phyloP scores from a whole-genome alignment of 1,140 invertebrate species.

The Hylaeus volcanicus region DNA sequence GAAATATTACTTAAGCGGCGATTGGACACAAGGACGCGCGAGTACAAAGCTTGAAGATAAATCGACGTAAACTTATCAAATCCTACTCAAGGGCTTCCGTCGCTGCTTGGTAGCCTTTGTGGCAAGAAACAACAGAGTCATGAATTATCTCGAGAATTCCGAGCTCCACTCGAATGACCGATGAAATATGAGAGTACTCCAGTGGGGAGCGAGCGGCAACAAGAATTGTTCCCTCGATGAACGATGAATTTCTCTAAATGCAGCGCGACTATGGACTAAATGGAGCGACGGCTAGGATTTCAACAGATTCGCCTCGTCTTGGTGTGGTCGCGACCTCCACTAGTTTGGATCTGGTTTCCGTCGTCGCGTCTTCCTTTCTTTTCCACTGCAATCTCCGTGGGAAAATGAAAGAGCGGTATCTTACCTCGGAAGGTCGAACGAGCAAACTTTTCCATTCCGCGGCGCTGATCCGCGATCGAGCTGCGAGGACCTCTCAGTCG shows the following conservation, averaged over 20 bases:
- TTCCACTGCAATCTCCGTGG: constrained; percentile 51
- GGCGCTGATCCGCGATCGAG: constrained; percentile 47
- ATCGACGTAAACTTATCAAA: too few relatives aligned
- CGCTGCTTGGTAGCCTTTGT: too few relatives aligned
- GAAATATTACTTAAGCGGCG: too few relatives aligned
- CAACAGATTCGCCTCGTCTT: constrained; percentile 18
- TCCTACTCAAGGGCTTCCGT: too few relatives aligned
- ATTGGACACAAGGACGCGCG: too few relatives aligned
- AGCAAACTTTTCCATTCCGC: constrained; percentile 46
- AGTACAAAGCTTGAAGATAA: too few relatives aligned
- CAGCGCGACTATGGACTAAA: background rate
- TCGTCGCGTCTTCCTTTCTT: constrained; percentile 27
- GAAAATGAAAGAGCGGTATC: constrained; percentile 59
- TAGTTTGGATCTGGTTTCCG: constrained; percentile 15
- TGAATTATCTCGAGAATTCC: too few relatives aligned
- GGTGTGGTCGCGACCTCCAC: background rate
- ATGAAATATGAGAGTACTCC: background rate
- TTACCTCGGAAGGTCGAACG: constrained; percentile 7
- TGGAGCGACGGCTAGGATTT: background rate
- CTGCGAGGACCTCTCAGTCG: constrained; percentile 53
- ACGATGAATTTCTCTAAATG: constrained; percentile 31
- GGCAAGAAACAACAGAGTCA: too few relatives aligned
- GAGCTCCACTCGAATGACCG: too few relatives aligned
- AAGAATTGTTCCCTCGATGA: background rate
- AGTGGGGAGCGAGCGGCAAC: background rate